phyloP scores from a whole-genome alignment of 2,113 vertebrate genomes.

The Notiomystis cincta region DNA sequence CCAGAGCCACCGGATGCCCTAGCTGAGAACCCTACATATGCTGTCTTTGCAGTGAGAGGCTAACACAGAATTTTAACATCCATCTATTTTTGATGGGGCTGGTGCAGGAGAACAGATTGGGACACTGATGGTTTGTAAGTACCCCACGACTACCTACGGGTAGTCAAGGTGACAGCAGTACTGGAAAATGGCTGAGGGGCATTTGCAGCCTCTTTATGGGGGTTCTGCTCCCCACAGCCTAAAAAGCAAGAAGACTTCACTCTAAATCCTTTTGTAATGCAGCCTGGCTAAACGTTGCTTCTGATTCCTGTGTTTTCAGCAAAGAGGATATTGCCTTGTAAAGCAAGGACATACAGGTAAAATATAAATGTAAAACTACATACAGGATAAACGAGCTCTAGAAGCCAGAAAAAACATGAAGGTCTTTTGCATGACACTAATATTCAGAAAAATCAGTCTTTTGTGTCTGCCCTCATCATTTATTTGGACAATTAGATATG shows the following conservation, averaged over 20 bases:
- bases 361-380: not conserved
- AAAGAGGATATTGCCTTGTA: not conserved
- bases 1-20: slow-evolving; percentile 36
- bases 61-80: not conserved
- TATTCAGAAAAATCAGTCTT: slow-evolving; percentile 24
- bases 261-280: not conserved
- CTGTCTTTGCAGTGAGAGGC: not conserved
- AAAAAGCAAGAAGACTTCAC: not conserved
- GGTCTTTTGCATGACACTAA: not conserved
- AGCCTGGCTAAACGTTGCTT: not conserved
- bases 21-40: not conserved
- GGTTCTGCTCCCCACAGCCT: not conserved
- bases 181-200: not conserved
- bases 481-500: slow-evolving; percentile 52
- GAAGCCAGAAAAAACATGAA: not conserved
- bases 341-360: not conserved
- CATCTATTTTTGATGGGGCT: not conserved
- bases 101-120: not conserved
- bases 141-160: not conserved
- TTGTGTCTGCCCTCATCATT: not conserved
- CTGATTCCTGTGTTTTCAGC: not conserved
- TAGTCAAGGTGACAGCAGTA: not conserved
- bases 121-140: not conserved
- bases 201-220: not conserved
- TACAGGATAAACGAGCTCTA: not conserved